Conservation (phyloP, 2,113 vertebrate genomes). For the Limnothrissa miodon region DNA sequence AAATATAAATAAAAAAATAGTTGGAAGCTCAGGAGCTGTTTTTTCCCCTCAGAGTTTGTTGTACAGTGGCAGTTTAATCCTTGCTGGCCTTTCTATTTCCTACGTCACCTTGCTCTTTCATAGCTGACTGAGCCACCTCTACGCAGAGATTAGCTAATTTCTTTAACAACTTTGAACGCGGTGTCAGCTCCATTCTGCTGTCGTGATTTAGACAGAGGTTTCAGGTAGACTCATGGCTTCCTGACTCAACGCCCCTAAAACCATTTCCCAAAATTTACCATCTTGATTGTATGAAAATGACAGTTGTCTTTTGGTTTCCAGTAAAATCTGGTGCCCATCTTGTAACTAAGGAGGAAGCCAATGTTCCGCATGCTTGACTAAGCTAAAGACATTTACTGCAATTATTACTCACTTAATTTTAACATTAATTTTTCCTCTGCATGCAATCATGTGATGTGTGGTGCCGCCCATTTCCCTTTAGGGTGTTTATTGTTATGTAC, state of each 20-base stretch:
- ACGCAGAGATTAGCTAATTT: conserved; percentile 73
- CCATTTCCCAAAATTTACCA: neutral
- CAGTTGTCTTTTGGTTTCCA: neutral
- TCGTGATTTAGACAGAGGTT: neutral
- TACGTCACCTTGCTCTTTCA: conserved; percentile 50
- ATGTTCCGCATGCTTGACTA: conserved; percentile 3
- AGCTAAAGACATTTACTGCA: neutral
- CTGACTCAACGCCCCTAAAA: neutral
- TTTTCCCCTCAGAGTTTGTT: conserved; percentile 42
- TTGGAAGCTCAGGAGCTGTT: conserved; percentile 52
- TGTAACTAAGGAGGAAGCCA: neutral
- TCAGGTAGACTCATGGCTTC: neutral
- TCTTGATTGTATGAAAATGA: neutral
- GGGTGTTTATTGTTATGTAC: neutral
- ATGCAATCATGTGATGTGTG: neutral
- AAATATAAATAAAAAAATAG: conserved; percentile 45
- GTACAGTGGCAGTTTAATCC: conserved; percentile 67
- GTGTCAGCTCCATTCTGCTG: conserved; percentile 56
- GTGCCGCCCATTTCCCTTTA: neutral
- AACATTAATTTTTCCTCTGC: neutral
- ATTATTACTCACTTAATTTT: neutral
- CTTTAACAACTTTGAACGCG: conserved; percentile 69
- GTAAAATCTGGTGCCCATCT: conserved; percentile 1
- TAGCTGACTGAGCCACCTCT: conserved; percentile 66
- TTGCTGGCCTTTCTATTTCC: conserved; percentile 50